Evolutionary conservation across 2,888 invertebrate genomes (phyloP).

Genomic region (Girardia tigrina): DNA sequence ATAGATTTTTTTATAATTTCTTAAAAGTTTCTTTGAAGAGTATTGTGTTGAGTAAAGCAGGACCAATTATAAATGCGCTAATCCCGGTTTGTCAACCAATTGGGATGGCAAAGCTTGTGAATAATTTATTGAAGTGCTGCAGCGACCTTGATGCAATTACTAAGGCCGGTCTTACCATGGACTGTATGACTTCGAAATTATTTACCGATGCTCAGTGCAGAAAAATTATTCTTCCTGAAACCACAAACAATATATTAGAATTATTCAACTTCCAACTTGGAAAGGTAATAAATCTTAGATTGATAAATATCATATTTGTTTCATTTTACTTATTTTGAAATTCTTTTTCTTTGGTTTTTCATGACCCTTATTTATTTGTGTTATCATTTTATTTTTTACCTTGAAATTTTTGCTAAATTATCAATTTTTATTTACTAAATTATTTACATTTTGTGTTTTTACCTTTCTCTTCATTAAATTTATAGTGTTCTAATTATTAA

Average conservation of each 20-base stretch:
- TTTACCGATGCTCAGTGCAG: not conserved
- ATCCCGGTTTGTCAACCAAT: slow-evolving; percentile 1
- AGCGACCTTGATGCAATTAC: not conserved
- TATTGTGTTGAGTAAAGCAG: not conserved
- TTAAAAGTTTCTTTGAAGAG: not conserved
- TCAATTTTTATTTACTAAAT: no score
- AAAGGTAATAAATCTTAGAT: not conserved
- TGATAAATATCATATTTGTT: no score
- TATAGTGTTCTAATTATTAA: no score
- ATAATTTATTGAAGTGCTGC: not conserved
- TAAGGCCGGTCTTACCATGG: not conserved
- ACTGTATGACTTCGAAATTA: slow-evolving; percentile 13
- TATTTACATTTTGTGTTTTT: no score
- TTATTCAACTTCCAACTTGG: not conserved
- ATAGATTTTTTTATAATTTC: not conserved
- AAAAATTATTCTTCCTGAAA: not conserved
- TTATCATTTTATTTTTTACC: no score
- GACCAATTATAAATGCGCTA: slow-evolving; percentile 1
- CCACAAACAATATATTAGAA: slow-evolving; percentile 4
- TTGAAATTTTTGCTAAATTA: no score
- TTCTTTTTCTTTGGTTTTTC: no score
- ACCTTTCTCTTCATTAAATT: no score
- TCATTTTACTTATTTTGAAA: no score
- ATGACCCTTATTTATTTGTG: no score
- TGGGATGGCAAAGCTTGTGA: slow-evolving; percentile 5